phyloP scores from a whole-genome alignment of 2,113 vertebrate genomes.

The Anarhynchus alexandrinus region DNA sequence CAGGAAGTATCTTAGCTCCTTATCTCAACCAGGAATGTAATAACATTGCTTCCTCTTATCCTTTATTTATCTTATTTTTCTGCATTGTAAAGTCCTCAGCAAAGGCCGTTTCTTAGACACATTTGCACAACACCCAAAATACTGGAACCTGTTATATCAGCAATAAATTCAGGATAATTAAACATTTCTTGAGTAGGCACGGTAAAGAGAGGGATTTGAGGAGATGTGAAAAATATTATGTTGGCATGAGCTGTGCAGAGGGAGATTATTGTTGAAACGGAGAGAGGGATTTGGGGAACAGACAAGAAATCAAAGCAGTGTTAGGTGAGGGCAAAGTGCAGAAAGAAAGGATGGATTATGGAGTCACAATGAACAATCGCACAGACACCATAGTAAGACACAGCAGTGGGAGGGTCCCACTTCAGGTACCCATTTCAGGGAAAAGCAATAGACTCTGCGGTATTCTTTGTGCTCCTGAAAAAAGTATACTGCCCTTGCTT shows the following conservation, averaged over 20 bases:
- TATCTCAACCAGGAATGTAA: background rate
- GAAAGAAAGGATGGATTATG: background rate
- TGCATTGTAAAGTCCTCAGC: background rate
- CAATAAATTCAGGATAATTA: background rate
- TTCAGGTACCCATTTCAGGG: background rate
- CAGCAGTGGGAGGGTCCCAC: background rate
- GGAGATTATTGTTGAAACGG: background rate
- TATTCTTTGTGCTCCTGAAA: background rate
- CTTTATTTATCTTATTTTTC: background rate
- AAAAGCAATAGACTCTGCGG: background rate
- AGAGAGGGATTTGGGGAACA: background rate
- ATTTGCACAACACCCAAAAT: background rate
- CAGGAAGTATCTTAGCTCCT: constrained; percentile 27
- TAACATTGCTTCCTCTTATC: background rate
- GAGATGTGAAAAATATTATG: background rate
- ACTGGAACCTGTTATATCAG: background rate
- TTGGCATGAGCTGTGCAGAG: background rate
- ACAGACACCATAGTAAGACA: background rate
- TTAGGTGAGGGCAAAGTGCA: background rate
- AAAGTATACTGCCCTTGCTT: background rate
- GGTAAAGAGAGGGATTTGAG: background rate
- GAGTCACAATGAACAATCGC: background rate
- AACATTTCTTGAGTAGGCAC: background rate
- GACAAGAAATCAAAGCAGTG: background rate
- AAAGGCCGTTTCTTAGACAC: background rate